These are phyloP conservation scores for Anoura caudifer DNA, from an alignment of 2,113 vertebrate genomes.

Conservation along the genomic window DNA sequence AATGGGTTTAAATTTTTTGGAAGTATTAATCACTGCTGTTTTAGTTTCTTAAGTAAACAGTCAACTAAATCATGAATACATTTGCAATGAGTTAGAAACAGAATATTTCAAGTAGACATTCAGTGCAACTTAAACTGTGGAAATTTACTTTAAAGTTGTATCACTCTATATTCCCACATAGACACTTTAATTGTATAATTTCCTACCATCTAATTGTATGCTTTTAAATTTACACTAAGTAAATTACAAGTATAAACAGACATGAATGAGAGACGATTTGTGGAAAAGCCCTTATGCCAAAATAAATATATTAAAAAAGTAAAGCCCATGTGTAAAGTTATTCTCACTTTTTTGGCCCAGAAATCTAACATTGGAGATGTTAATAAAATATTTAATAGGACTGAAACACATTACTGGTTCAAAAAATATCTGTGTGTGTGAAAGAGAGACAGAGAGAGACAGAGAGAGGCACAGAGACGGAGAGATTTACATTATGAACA, in stretches of 20 bases:
- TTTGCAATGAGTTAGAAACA: background rate
- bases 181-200: constrained; percentile 52
- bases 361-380: background rate
- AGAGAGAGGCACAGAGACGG: background rate
- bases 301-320: background rate
- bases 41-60: background rate
- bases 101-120: background rate
- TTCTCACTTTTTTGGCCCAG: background rate
- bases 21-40: background rate
- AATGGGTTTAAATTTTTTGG: background rate
- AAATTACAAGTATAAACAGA: constrained; percentile 61
- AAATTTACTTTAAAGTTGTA: constrained; percentile 14
- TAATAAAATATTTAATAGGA: background rate
- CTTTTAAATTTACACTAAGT: constrained; percentile 46
- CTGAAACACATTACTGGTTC: background rate
- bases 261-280: background rate
- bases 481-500: background rate
- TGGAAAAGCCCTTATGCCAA: constrained; percentile 14
- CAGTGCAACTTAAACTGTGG: background rate
- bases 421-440: background rate
- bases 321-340: background rate
- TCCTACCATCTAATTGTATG: constrained; percentile 58
- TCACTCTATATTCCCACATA: background rate
- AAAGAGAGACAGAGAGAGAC: background rate
- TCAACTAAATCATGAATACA: background rate